Base-by-base conservation (phyloP, 2,797 vertebrate species). In the Schizopygopsis pylzovi region DNA sequence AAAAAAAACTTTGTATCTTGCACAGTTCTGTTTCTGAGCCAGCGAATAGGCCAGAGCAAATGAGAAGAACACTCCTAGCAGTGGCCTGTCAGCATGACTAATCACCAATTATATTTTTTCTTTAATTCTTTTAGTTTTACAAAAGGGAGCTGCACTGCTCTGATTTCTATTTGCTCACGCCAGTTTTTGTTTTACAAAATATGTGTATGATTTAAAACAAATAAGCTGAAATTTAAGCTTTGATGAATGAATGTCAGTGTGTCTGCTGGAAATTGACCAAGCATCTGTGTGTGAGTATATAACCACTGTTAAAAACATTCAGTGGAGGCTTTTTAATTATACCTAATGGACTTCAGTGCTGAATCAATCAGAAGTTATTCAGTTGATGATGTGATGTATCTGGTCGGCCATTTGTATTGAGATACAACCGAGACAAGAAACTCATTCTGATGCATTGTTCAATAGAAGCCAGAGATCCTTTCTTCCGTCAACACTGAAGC, bases 11-110 rank as follows among this genome's bases (percentile, higher is more conserved):
- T 91, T 92, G 94, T 93, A 88, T 93, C 93, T 95, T 96, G 95
- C 94, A 95, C 95, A 96, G 93, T 95, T 94, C 93, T 93, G 94
- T 94, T 94, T 94, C 94, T 95, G 94, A 96, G 94, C 94, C 94
- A 95, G 94, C 86, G 77, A 90, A 90, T 90, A 90, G 92, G 92
- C 83, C 92, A 93, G 93, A 92, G 93, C 89, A 84, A 91, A 85
- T 89, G 89, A 91, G 91, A 93, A 91, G 91, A 93, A 91, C 87
- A 86, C 89, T 88, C 88, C 86, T 85, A 90, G 90, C 91, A 90
- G 91, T 90, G 90, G 91, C 92, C 92, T 93, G 92, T 84, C 90
- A 89, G 87, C 72, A 73, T 56, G 90, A 92, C 92, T 93, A 94
- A 94, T 95, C 93, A 93, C 92, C 91, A 90, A 78, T 83, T 76